Conservation (phyloP, 2,888 invertebrate genomes). For the Plebejus anna region DNA sequence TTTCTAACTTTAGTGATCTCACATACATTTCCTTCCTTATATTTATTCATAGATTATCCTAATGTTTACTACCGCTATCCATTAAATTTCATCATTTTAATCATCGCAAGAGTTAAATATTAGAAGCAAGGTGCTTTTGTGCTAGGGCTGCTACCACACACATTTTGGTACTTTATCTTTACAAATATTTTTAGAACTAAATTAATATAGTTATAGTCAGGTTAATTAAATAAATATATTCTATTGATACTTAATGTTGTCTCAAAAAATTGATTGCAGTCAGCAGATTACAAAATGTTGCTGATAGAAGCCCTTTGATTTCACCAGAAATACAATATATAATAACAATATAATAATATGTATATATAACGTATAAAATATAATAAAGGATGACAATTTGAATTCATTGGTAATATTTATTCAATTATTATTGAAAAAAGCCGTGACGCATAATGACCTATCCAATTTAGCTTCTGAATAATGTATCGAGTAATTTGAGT, state of each 20-base stretch:
- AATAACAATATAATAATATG: not conserved
- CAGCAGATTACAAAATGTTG: not conserved
- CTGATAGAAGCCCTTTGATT: slow-evolving; percentile 1
- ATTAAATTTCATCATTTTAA: not conserved
- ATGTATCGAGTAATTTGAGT: slow-evolving; percentile 6
- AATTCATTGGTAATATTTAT: slow-evolving; percentile 12
- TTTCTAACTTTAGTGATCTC: not conserved
- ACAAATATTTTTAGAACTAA: not conserved
- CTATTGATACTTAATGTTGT: not conserved
- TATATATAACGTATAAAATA: slow-evolving; percentile 21
- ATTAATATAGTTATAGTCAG: not conserved
- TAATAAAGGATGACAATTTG: not conserved
- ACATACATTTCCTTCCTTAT: not conserved
- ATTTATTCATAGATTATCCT: not conserved
- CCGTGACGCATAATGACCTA: not conserved
- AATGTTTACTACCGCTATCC: slow-evolving; percentile 3
- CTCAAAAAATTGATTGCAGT: not conserved
- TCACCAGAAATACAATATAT: slow-evolving; percentile 3
- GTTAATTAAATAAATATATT: not conserved
- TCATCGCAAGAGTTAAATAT: not conserved
- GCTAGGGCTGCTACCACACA: not conserved
- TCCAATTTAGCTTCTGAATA: slow-evolving; percentile 9
- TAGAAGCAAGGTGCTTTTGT: slow-evolving; percentile 1
- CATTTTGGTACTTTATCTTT: not conserved
- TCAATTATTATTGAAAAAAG: not conserved